Conservation (phyloP, 2,888 invertebrate genomes). For the Coelinius sp. region DNA sequence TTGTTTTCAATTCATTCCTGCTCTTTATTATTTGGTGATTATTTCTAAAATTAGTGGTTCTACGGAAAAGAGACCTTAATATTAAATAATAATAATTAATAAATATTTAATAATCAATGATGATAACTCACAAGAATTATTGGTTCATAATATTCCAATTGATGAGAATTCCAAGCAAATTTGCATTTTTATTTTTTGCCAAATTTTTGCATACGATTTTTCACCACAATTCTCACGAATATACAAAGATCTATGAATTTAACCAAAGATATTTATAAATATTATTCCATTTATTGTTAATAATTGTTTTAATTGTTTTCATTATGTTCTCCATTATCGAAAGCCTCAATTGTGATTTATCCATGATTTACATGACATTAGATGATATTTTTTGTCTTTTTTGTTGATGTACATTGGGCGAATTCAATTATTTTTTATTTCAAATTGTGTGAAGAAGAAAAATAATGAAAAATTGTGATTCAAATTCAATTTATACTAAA, state of each 20-base stretch:
- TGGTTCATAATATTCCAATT: too few relatives aligned
- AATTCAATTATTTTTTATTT: background rate
- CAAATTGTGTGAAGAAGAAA: background rate
- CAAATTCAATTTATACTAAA: background rate
- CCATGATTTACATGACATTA: constrained; percentile 49
- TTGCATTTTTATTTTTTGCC: background rate
- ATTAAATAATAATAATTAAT: too few relatives aligned
- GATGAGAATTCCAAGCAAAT: background rate
- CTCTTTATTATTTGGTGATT: too few relatives aligned
- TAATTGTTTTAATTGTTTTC: constrained; percentile 24
- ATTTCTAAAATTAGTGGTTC: too few relatives aligned
- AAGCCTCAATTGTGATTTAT: constrained; percentile 42
- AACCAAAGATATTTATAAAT: constrained; percentile 53
- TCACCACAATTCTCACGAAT: constrained; percentile 1
- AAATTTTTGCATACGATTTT: background rate
- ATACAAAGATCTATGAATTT: constrained; percentile 38
- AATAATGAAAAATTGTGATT: background rate
- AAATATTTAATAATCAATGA: too few relatives aligned
- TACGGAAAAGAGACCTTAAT: too few relatives aligned
- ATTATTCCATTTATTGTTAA: constrained; percentile 39
- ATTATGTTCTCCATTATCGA: constrained; percentile 25
- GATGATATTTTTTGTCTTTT: constrained; percentile 34
- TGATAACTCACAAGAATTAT: too few relatives aligned
- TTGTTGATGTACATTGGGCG: constrained; percentile 43
- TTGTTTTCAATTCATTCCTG: too few relatives aligned